phyloP scores from a whole-genome alignment of 2,888 invertebrate species.

The Ischnus inquisitorius region DNA sequence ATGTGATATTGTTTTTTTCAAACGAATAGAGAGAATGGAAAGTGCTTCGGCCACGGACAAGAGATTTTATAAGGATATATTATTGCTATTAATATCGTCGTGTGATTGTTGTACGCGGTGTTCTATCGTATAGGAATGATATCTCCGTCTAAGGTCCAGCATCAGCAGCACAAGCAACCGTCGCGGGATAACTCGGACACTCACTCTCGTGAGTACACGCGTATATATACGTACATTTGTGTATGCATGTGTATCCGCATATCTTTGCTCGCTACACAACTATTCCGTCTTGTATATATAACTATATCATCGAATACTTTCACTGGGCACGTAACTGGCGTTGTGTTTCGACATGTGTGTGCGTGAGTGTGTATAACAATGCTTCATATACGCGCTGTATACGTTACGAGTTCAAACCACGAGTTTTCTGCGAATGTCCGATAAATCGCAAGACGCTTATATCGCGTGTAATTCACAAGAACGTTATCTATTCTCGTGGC shows the following conservation, averaged over 20 bases:
- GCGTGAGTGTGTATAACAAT: no score
- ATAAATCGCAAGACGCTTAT: no score
- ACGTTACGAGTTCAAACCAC: no score
- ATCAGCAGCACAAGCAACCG: constrained; percentile 79
- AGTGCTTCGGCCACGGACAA: constrained; percentile 75
- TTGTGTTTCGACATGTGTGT: no score
- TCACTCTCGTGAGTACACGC: constrained; percentile 74
- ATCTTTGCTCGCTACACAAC: not conserved
- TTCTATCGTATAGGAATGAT: constrained; percentile 84
- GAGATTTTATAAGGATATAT: constrained; percentile 72
- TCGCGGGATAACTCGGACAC: constrained; percentile 72
- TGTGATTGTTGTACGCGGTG: constrained; percentile 72
- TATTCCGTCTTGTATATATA: not conserved
- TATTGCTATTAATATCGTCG: constrained; percentile 38
- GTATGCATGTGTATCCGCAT: not conserved
- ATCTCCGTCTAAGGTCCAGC: constrained; percentile 84
- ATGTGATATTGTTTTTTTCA: constrained; percentile 57
- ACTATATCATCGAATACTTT: not conserved
- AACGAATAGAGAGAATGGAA: constrained; percentile 77
- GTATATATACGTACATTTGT: not conserved
- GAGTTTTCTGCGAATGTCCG: no score
- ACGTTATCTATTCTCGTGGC: no score
- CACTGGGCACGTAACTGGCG: not conserved
- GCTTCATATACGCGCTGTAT: no score
- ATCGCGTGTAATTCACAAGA: no score